A percentile compares a stretch with the other conserved stretches of the same genome.
Evolutionary conservation across 2,113 vertebrate genomes (phyloP).

Genomic region (Gallinago paraguaiae): DNA sequence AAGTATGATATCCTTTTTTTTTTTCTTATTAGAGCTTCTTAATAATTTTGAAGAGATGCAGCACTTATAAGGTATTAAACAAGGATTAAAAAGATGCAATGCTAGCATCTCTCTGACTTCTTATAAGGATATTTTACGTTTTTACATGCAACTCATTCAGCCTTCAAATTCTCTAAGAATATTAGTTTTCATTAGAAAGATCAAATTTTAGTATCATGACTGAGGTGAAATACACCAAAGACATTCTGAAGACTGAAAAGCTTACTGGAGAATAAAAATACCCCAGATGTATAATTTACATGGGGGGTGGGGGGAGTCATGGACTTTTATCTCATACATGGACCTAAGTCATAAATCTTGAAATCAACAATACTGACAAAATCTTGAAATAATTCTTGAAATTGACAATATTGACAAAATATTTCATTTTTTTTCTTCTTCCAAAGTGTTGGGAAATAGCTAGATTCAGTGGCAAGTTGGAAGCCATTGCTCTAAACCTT

Average conservation of each 20-base stretch:
- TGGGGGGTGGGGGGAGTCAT: no score
- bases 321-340: rapidly evolving
- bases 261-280: background rate
- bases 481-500: background rate
- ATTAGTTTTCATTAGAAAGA: background rate
- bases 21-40: background rate
- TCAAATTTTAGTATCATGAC: background rate
- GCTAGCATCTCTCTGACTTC: background rate
- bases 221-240: background rate
- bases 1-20: background rate
- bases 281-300: background rate
- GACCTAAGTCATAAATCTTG: background rate
- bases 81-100: background rate
- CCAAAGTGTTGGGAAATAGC: background rate
- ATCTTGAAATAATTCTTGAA: background rate
- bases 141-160: background rate
- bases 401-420: background rate
- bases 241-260: background rate
- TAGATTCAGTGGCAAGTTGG: background rate
- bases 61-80: background rate
- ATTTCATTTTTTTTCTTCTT: background rate
- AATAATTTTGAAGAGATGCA: background rate
- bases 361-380: background rate
- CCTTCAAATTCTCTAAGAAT: background rate
- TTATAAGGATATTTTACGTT: background rate